Conservation (phyloP, 2,888 invertebrate genomes). For the Xanthorhoe designata region DNA sequence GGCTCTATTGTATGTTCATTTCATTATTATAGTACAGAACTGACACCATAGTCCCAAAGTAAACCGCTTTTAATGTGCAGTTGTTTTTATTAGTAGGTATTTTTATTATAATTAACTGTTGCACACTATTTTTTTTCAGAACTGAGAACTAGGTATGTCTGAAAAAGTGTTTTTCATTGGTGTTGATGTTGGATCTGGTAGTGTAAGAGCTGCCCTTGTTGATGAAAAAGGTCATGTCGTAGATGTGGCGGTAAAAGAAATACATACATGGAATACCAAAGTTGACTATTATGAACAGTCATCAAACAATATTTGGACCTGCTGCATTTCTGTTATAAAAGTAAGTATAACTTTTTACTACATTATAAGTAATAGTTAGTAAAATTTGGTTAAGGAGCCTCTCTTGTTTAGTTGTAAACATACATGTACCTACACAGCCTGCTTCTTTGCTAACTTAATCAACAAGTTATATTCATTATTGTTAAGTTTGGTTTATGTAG, state of each 20-base stretch:
- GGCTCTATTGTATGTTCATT: not conserved
- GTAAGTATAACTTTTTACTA: slow-evolving; percentile 76
- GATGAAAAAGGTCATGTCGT: slow-evolving; percentile 88
- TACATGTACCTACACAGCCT: too few relatives aligned
- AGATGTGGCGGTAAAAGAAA: slow-evolving; percentile 86
- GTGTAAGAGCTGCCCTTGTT: slow-evolving; percentile 94
- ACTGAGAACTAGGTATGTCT: slow-evolving; percentile 50
- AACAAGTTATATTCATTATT: too few relatives aligned
- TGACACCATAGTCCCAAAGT: not conserved
- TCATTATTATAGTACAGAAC: not conserved
- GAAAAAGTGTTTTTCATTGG: slow-evolving; percentile 88
- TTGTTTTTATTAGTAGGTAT: not conserved
- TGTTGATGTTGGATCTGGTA: slow-evolving; percentile 97
- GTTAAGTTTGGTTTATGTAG: too few relatives aligned
- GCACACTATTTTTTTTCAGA: slow-evolving; percentile 13
- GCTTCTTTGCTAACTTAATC: too few relatives aligned
- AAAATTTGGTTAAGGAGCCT: too few relatives aligned
- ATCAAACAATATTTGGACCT: slow-evolving; percentile 94
- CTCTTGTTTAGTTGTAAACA: too few relatives aligned
- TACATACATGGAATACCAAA: slow-evolving; percentile 92
- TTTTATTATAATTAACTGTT: not conserved
- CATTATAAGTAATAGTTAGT: not conserved
- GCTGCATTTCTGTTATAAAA: slow-evolving; percentile 90
- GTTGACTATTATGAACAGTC: slow-evolving; percentile 95
- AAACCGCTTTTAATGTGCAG: not conserved